Base-by-base conservation (phyloP, 1,140 invertebrate species). In the Papilio aristodemus region DNA sequence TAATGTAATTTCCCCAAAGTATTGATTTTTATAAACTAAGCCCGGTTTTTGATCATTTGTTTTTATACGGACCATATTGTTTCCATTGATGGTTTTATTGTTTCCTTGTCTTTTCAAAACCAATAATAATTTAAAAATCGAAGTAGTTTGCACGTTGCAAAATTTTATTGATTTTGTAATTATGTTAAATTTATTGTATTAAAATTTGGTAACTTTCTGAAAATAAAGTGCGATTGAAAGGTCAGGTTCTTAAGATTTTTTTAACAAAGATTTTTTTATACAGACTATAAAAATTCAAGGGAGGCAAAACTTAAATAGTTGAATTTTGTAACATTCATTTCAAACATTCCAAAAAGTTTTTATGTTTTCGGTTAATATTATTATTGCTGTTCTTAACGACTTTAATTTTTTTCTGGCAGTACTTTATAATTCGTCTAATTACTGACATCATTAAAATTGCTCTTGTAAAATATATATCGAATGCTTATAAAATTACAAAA, bases 401-500 rank as follows among this genome's bases (percentile, higher is more conserved):
- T 32, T 32, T 14, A 46, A 46, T 54, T 32, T 3, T 22, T 13
- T 54, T 0, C 17, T 54, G 46, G 46, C 46, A 54, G 46, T 54
- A 22, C 10, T 3, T 10, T 50, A 50, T 25, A 54, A 54, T 54
- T 54, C 10, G 46, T 54, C 1, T 54, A 54, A 50, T 50, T 17
- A 19, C 22, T 11, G 8, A 17, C 7, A 17, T 46, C 17, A 17
- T 5, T 54, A 54, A 54, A 54, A 54, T 22, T 54, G 22, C 11
- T 32, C 6, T 50, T 50, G 17, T 50, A 50, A 50, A 22, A 50
- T 50, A 41, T 41, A n/a, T 50, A 25, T 11, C 32, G 27, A 17
- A 36, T 39, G 32, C 8, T 13, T 19, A 62, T 17, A 38, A 27
- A 17, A 66, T 60, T 50, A 66, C 7, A 50, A 66, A 50, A 36